Evolutionary conservation across 2,113 vertebrate genomes (phyloP), one percentile per base, ranked within the genome.

Genomic region (Toxotes chatareus): DNA sequence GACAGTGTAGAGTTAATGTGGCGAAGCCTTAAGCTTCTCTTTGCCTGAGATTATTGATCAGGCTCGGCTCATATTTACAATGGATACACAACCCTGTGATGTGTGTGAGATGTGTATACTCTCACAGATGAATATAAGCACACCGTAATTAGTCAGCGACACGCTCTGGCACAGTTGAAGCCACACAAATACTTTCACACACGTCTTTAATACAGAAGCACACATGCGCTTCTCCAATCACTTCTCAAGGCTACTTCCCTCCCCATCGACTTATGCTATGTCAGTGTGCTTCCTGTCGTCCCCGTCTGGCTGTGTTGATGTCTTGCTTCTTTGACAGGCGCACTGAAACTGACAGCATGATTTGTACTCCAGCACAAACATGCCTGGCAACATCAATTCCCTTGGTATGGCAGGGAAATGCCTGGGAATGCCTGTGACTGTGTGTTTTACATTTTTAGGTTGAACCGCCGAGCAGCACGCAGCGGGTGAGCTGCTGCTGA

Each of bases 1-100:
- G 42, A 76, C 74, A 55, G 71, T 53, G 34, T 31, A 31, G 44
- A 89, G 89, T 88, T 87, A 87, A 93, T 87, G 73, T 87, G 60
- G 55, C 67, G 68, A 81, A 83, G 70, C 76, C 73, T 82, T 88
- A 72, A 89, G 82, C 75, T 77, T 80, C 76, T 66, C 85, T 86
- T 91, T 56, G 67, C 86, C 86, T 65, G 64, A 71, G 83, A 82
- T 87, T 94, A 94, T 83, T 91, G 93, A 96, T 94, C 88, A 70
- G 76, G 49, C 83, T 86, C 49, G 49, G 71, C 82, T 87, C 80
- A 84, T 90, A 90, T 91, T 95, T 94, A 88, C 86, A 68, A 74
- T 42, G 74, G 77, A 91, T 62, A 61, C 62, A 44, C 31, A 5
- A 57, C 23, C 1, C 23, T 12, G 56, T 19, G 40, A 17, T 69